Conservation (phyloP, 2,888 invertebrate genomes). For the Eristalis pertinax region DNA sequence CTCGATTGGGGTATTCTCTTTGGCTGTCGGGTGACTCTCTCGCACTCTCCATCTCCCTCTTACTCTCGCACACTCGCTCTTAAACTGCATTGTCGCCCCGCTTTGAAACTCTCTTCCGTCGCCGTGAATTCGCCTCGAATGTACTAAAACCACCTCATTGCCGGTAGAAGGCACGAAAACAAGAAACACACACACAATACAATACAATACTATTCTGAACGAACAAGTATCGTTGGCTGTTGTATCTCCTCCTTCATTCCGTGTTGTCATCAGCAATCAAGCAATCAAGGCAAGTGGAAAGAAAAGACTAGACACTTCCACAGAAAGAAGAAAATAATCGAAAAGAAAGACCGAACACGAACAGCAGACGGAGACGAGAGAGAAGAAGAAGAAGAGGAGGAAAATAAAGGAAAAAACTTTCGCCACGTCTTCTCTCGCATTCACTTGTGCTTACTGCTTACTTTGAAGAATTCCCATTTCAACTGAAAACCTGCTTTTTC, state of each 20-base stretch:
- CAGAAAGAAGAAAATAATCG: conserved; percentile 31
- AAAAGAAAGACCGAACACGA: conserved; percentile 20
- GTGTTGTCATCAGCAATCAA: neutral
- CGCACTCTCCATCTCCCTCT: conserved; percentile 15
- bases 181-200: no score
- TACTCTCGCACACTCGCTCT: conserved; percentile 33
- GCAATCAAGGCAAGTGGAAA: neutral
- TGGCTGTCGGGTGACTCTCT: neutral
- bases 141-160: conserved; percentile 50
- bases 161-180: conserved; percentile 35
- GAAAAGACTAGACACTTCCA: conserved; percentile 9
- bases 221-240: conserved; percentile 29
- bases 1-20: neutral
- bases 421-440: conserved; percentile 69
- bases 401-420: conserved; percentile 57
- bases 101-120: conserved; percentile 28
- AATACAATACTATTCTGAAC: neutral
- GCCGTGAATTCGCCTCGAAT: conserved; percentile 46
- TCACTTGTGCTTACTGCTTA: conserved; percentile 61
- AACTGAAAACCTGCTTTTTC: conserved; percentile 64
- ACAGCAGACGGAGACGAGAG: neutral
- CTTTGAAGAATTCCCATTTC: conserved; percentile 59
- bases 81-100: conserved; percentile 28
- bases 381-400: neutral
- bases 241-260: neutral